Base-by-base conservation (phyloP, 1,140 invertebrate genomes). In the Radopholus similis region DNA sequence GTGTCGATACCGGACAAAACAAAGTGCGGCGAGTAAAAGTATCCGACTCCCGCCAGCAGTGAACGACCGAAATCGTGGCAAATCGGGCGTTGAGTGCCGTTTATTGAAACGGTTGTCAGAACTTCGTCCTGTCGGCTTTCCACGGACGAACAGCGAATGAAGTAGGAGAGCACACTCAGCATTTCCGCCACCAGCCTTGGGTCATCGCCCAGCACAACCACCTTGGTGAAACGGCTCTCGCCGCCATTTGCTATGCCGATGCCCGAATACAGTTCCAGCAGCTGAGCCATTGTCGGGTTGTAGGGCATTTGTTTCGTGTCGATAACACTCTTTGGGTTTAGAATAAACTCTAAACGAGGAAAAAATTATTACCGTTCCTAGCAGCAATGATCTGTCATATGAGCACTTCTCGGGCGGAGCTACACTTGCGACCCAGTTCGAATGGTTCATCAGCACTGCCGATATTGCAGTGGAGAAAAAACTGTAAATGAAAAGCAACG, bases 1-100 rank as follows among this genome's bases (percentile, higher is more conserved):
- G 62, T 28, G 11, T 26, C 23, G 9, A 59, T 23, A 76, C 74
- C 76, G 0, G 76, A 78, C 18, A 77, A 49, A 15, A 78, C 64
- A 55, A 77, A 77, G 64, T 77, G 71, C n/a, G 72, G 73, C 37
- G 70, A 77, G 68, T 76, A 78, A 15, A 59, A n/a, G 51, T 57
- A 44, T 21, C 73, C 73, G 35, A 78, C 64, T 5, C 76, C 76
- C 4, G 76, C 76, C 2, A 77, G 55, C 34, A 77, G 56, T 4
- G 76, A 76, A 30, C 70, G 34, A 3, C 76, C 75, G 21, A 77
- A 68, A 38, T 74, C 66, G 23, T 51, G 28, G 32, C 23, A 28
- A 30, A 34, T 30, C 49, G 26, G 63, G 18, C 32, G 63, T 55
- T 65, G 47, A 30, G 64, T 18, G 21, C 47, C 18, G 34, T 11